Base-by-base conservation (phyloP, 2,888 invertebrate genomes). In the Eupithecia insigniata region DNA sequence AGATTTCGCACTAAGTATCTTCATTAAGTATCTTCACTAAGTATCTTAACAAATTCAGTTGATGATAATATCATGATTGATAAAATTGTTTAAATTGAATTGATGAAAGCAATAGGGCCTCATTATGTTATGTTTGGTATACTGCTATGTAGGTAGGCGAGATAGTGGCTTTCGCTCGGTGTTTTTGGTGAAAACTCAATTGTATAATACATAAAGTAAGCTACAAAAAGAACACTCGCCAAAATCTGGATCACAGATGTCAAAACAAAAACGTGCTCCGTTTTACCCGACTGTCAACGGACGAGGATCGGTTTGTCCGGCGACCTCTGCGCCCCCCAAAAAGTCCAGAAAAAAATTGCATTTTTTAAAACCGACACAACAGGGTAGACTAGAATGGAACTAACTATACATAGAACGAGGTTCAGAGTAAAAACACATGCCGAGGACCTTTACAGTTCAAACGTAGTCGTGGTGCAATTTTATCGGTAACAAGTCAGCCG, bases 401-500 rank as follows among this genome's bases (percentile, higher is more conserved):
- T n/a, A n/a, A 30, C 2, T 28, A 30, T 18, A 30, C 18, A 60
- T 16, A 60, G 30, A 60, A n/a, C n/a, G n/a, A n/a, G n/a, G n/a
- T n/a, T n/a, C n/a, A n/a, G n/a, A n/a, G n/a, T n/a, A n/a, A n/a
- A n/a, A n/a, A n/a, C n/a, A n/a, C n/a, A n/a, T n/a, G n/a, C 26
- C 22, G 10, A 39, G 39, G 39, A 58, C 60, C 60, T 60, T 61
- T 46, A 30, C 6, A 30, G 18, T 66, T 39, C 36, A 46, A 66
- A 32, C 30, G n/a, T 12, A 34, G 62, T n/a, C 34, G 60, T 34
- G 64, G 64, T 55, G 69, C 69, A 74, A 74, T 66, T 73, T n/a
- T 70, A 73, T 85, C 81, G 83, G 83, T 88, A 84, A 87, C 83
- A 84, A 84, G 85, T 84, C 83, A 82, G 83, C 81, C 74, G 74